Percentiles rank a stretch among this genome's conserved stretches.
Conservation (phyloP, 2,797 vertebrate species). For the Tokudaia muenninki region DNA sequence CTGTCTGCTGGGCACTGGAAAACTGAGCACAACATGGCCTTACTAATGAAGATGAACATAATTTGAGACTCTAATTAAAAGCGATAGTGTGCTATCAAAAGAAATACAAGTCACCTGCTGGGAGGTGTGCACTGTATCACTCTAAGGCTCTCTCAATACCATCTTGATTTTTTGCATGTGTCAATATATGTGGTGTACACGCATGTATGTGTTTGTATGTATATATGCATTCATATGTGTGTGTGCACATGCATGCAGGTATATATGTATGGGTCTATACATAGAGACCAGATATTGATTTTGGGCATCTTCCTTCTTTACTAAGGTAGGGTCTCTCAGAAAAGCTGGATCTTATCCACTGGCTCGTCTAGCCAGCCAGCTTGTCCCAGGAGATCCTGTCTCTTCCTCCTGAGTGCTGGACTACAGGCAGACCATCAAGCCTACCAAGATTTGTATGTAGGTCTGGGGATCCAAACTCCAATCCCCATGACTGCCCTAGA, state of each 20-base stretch:
- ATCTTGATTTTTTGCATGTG: background rate
- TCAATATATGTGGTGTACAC: background rate
- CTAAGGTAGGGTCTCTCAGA: background rate
- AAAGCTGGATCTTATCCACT: background rate
- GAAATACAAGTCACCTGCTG: constrained; percentile 36
- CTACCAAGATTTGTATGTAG: background rate
- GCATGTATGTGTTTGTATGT: background rate
- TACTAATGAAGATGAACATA: background rate
- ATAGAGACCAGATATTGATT: background rate
- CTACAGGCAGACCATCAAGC: background rate
- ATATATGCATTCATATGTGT: background rate
- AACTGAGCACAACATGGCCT: constrained; percentile 1
- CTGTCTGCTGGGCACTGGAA: background rate
- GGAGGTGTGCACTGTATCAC: constrained; percentile 40
- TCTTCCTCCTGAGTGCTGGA: background rate
- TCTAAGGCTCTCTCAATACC: constrained; percentile 33
- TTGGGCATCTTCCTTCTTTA: background rate
- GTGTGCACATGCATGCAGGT: background rate
- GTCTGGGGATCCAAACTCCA: background rate
- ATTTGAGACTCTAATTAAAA: constrained; percentile 47
- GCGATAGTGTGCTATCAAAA: background rate
- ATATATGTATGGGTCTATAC: background rate
- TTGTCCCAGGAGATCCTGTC: too few species aligned
- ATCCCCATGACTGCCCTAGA: background rate
- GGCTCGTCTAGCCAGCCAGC: too few species aligned